phyloP scores from a whole-genome alignment of 2,888 invertebrate genomes.

The Salticus scenicus region DNA sequence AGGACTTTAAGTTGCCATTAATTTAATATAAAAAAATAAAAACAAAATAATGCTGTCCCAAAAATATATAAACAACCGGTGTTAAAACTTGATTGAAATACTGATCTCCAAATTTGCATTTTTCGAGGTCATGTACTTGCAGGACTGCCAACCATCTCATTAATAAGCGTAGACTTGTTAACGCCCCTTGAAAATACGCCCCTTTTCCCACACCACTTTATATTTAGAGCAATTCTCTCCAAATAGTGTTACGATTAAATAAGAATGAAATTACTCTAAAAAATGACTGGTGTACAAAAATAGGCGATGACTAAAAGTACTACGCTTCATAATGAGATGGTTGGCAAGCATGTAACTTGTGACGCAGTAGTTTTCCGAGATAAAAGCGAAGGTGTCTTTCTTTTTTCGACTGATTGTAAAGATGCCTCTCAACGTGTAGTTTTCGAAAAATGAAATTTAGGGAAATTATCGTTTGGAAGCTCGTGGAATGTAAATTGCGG shows the following conservation, averaged over 20 bases:
- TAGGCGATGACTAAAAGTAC: too few species aligned
- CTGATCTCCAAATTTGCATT: conserved; percentile 1
- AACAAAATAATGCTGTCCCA: not conserved
- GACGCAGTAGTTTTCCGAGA: not conserved
- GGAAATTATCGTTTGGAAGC: not conserved
- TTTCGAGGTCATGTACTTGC: not conserved
- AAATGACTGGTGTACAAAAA: too few species aligned
- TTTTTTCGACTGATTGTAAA: not conserved
- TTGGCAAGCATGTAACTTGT: too few species aligned
- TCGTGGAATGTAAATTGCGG: not conserved
- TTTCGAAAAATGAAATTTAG: not conserved
- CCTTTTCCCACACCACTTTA: too few species aligned
- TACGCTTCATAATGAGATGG: too few species aligned
- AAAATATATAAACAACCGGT: not conserved
- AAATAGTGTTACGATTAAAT: too few species aligned
- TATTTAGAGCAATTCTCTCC: too few species aligned
- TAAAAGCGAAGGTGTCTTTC: conserved; percentile 1
- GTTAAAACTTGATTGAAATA: not conserved
- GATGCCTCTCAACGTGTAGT: not conserved
- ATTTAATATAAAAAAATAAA: not conserved
- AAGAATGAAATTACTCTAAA: too few species aligned
- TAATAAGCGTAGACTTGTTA: too few species aligned
- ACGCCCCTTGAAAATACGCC: too few species aligned
- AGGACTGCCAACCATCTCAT: too few species aligned
- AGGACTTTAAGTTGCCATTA: not conserved